Evolutionary conservation across 2,888 invertebrate genomes (phyloP), one percentile per base, ranked within the genome.

Genomic region (Agonum fuliginosum): DNA sequence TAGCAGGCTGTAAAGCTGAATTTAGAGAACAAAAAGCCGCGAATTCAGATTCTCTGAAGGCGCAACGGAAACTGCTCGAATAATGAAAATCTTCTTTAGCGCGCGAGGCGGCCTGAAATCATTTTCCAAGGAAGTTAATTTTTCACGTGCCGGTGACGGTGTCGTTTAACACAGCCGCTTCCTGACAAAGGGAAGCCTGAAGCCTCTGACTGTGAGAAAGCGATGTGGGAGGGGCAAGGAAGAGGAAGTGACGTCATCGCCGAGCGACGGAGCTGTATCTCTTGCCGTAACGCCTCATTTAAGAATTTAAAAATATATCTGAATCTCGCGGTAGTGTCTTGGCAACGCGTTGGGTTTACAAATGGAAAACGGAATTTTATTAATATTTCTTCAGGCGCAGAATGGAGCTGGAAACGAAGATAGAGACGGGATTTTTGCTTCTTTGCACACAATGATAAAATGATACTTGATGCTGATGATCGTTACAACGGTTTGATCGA

Each of bases 261-360:
- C 10, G 17, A 65, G 67, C 75, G 67, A 22, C 75, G 67, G 30
- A 46, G 14, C 77, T 77, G 54, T 77, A 77, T 77, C 70, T 77
- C 43, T 12, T 27, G 37, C 12, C 41, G 77, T 77, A 77, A 84
- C 84, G 84, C 82, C 80, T 83, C 84, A 84, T 84, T 84, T 83
- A 83, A 82, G 83, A 83, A 84, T 84, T 84, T 84, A 83, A 84
- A 84, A 84, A 84, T 84, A 83, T 83, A 84, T 84, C 82, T 82
- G 77, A 75, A 75, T 77, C 70, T 77, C 77, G 77, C 41, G 77
- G 77, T 77, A 54, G 70, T 70, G 77, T 70, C 70, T 77, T 77
- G 77, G 77, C 58, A 54, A 77, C 77, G 77, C 77, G 34, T 77
- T 77, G 77, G 77, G 69, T 77, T 77, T 77, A 77, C 77, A 77